phyloP scores from a whole-genome alignment of 2,797 vertebrate species.

The Sorex maritimensis region DNA sequence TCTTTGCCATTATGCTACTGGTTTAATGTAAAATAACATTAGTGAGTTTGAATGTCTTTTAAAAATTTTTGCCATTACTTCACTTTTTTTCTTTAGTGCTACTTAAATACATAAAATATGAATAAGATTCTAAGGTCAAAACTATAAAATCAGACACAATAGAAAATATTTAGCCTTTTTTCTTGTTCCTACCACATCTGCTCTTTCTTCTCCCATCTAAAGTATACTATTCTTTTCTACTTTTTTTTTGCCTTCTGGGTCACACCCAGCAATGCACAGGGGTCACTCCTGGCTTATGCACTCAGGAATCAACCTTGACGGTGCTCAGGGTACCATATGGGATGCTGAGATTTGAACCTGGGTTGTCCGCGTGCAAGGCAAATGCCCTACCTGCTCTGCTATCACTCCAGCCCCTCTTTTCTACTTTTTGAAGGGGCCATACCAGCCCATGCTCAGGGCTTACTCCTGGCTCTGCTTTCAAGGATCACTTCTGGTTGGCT shows the following conservation, averaged over 20 bases:
- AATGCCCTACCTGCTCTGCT: no score
- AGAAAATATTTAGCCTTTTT: background rate
- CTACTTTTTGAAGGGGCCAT: no score
- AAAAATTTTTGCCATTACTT: background rate
- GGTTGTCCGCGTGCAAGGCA: no score
- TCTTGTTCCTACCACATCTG: background rate
- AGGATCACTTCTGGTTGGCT: no score
- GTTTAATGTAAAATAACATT: background rate
- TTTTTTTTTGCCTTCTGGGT: no score
- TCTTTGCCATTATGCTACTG: background rate
- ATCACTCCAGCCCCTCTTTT: background rate
- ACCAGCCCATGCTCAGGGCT: no score
- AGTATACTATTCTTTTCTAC: background rate
- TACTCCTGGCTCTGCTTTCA: no score
- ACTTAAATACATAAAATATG: background rate
- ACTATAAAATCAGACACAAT: background rate
- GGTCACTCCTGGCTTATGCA: no score
- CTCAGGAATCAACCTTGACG: no score
- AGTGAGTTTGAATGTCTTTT: background rate
- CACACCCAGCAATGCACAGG: no score
- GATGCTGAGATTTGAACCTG: no score
- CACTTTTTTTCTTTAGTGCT: background rate
- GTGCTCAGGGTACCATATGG: no score
- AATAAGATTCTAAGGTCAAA: background rate
- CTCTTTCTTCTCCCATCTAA: background rate